Percentiles rank a stretch among this genome's conserved stretches.
Evolutionary conservation across 2,113 vertebrate species (phyloP).

Genomic region (Percopsis transmontana): DNA sequence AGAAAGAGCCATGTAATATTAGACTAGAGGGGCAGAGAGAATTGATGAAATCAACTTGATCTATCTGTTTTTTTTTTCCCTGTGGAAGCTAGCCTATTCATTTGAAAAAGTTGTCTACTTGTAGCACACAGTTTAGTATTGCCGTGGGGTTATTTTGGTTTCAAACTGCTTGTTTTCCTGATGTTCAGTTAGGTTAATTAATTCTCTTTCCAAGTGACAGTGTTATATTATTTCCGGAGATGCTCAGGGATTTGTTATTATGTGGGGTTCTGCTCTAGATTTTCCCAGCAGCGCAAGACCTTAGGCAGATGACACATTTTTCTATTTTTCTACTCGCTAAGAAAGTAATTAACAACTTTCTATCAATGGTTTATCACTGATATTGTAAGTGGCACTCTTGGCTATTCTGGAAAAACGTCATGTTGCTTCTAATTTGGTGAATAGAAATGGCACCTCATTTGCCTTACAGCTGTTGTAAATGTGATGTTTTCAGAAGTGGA

Average conservation of each 20-base stretch:
- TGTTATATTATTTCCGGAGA: not conserved
- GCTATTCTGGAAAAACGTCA: not conserved
- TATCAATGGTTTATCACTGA: too few species aligned
- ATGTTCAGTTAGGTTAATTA: slow-evolving; percentile 60
- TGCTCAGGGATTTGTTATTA: slow-evolving; percentile 12
- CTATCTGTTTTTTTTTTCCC: slow-evolving; percentile 48
- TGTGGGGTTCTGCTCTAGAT: not conserved
- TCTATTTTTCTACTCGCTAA: too few species aligned
- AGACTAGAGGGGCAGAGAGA: slow-evolving; percentile 49
- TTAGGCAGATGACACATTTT: not conserved
- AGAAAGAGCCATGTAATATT: slow-evolving; percentile 61
- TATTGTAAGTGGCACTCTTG: not conserved
- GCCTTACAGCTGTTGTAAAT: slow-evolving; percentile 9
- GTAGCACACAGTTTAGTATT: slow-evolving; percentile 18
- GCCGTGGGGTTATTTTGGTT: slow-evolving; percentile 37
- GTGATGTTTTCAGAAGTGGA: slow-evolving; percentile 21
- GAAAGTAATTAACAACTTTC: too few species aligned
- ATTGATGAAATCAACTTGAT: slow-evolving; percentile 66
- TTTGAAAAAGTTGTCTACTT: slow-evolving; percentile 49
- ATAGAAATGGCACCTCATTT: slow-evolving; percentile 38
- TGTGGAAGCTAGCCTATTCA: slow-evolving; percentile 48
- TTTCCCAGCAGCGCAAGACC: not conserved
- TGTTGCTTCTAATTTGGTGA: slow-evolving; percentile 29
- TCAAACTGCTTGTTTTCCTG: slow-evolving; percentile 53
- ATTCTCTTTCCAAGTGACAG: slow-evolving; percentile 45